These are phyloP conservation scores for Pristionchus arcanus DNA, from an alignment of 2,888 invertebrate species.

Conservation along the genomic window DNA sequence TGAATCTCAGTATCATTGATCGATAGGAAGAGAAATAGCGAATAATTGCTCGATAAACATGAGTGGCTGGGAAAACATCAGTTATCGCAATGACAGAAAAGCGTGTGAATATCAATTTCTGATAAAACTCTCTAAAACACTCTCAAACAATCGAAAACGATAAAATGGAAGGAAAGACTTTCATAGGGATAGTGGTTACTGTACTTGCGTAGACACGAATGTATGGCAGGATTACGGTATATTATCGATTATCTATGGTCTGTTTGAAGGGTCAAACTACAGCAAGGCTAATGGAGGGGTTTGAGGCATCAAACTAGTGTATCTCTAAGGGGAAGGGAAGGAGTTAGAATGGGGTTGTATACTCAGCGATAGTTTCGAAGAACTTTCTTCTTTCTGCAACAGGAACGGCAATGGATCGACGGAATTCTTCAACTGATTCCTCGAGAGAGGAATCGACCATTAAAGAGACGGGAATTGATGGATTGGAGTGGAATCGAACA, in stretches of 20 bases:
- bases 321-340: not conserved
- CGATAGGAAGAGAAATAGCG: not conserved
- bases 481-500: constrained; percentile 76
- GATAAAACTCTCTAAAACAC: constrained; percentile 34
- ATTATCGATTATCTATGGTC: constrained; percentile 18
- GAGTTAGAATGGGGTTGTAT: constrained; percentile 72
- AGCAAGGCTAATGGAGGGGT: not conserved
- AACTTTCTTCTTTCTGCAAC: constrained; percentile 77
- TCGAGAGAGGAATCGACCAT: constrained; percentile 50
- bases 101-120: constrained; percentile 23
- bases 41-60: not conserved
- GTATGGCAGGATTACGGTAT: constrained; percentile 43
- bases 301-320: constrained; percentile 17
- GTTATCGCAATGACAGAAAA: constrained; percentile 24
- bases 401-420: constrained; percentile 70
- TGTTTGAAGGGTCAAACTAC: constrained; percentile 45
- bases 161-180: constrained; percentile 19
- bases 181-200: constrained; percentile 12
- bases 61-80: not conserved
- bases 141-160: constrained; percentile 3
- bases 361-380: constrained; percentile 77
- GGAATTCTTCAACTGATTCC: constrained; percentile 48
- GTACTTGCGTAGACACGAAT: constrained; percentile 8
- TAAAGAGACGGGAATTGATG: constrained; percentile 63
- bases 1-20: constrained; percentile 25